Base-by-base conservation (phyloP, 2,113 vertebrate genomes). In the Clupea harengus region DNA sequence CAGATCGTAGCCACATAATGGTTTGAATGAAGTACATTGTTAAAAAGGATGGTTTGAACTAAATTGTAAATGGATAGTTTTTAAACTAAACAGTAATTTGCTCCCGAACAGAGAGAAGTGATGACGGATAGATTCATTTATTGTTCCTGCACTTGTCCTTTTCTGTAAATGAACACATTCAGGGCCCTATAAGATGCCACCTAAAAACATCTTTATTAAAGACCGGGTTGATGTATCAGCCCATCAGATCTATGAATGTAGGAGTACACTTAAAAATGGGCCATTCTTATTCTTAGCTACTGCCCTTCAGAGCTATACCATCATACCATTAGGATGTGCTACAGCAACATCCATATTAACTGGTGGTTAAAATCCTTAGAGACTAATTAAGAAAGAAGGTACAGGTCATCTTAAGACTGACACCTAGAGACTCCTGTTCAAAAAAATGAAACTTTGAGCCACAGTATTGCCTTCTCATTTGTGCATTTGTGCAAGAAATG, bases 31-130 rank as follows among this genome's bases (percentile, higher is more conserved):
- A 25, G 60, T 10, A 25, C 60, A 25, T 67, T 67, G n/a, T 87
- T 89, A n/a, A n/a, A n/a, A n/a, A n/a, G 87, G 86, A 88, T 88
- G 75, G 87, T 82, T 82, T 60, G 84, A 88, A 86, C 87, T 87
- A 86, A 87, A 89, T 89, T 88, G 88, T 83, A 89, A 84, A 85
- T 87, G 85, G 82, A 75, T 47, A 81, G 80, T 87, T 86, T 84
- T 84, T 39, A 2, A 18, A 13, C 52, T 0, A 17, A 54, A 18
- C 15, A 17, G 52, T 54, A 54, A 54, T 17, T 54, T 17, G 82
- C 18, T 52, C 18, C 22, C 13, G 39, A 39, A 67, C 18, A 78
- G 81, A 67, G 20, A 47, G 83, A 60, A 50, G 45, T 52, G 32
- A 57, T 49, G 44, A 17, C 25, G 39, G 60, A 54, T 39, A 25